Conservation (phyloP, 2,797 vertebrate species). For the Onychomys arenicola region DNA sequence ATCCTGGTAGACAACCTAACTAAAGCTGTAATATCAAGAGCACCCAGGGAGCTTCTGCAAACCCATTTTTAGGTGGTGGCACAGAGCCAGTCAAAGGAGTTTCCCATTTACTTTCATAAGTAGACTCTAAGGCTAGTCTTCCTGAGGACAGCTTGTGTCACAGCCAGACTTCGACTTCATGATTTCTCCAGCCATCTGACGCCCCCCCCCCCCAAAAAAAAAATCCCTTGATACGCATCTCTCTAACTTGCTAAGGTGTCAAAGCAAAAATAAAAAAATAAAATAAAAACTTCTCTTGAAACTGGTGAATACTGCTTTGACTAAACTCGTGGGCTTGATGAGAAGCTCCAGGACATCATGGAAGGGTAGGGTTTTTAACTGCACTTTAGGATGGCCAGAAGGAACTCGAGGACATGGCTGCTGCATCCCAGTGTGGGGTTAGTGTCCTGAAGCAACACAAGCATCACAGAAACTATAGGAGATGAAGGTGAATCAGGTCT, state of each 20-base stretch:
- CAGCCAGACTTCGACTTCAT: background rate
- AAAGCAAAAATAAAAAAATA: conserved; percentile 98
- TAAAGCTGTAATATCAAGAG: conserved; percentile 95
- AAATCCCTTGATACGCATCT: conserved; percentile 98
- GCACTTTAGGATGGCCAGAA: conserved; percentile 97
- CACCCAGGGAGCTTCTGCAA: conserved; percentile 96
- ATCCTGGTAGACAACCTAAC: conserved; percentile 96
- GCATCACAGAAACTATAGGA: conserved; percentile 87
- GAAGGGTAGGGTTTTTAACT: conserved; percentile 95
- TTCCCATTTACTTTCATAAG: background rate
- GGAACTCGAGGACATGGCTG: conserved; percentile 92
- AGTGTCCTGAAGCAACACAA: conserved; percentile 88
- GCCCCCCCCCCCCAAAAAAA: too few species aligned
- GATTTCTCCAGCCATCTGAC: background rate
- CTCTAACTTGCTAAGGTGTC: conserved; percentile 98
- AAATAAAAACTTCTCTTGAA: conserved; percentile 92
- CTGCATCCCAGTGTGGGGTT: conserved; percentile 94
- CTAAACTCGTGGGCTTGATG: conserved; percentile 98
- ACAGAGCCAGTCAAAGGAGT: conserved; percentile 87
- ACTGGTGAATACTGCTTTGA: conserved; percentile 94
- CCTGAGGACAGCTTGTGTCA: background rate
- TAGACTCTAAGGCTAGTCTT: background rate
- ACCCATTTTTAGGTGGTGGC: conserved; percentile 96
- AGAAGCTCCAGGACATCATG: conserved; percentile 97
- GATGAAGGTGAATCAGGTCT: conserved; percentile 86